Evolutionary conservation across 2,113 vertebrate species (phyloP).

Genomic region (Rhinoderma darwinii): DNA sequence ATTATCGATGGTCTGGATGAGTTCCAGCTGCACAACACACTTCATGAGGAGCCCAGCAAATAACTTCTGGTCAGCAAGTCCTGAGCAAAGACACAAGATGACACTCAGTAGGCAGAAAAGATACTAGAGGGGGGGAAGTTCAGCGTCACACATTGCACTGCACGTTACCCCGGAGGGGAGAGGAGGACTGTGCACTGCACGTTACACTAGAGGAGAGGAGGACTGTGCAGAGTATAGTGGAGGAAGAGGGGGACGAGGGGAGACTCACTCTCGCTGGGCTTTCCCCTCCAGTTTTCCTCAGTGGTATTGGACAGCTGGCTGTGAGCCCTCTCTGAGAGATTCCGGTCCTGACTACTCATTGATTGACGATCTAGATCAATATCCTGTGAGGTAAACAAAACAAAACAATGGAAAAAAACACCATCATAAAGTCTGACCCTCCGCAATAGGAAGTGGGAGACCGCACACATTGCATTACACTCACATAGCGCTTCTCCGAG

Average conservation of each 20-base stretch:
- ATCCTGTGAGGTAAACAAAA: conserved; percentile 74
- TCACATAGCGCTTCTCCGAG: conserved; percentile 88
- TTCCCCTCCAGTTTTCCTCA: conserved; percentile 93
- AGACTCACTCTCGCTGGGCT: conserved; percentile 79
- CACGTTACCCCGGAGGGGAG: not conserved
- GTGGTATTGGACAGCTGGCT: conserved; percentile 93
- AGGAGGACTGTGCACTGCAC: not conserved
- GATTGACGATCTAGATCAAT: conserved; percentile 91
- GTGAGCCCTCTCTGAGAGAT: conserved; percentile 91
- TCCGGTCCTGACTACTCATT: conserved; percentile 91
- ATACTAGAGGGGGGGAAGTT: not conserved
- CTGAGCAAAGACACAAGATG: conserved; percentile 1
- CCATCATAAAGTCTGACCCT: not conserved
- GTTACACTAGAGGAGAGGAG: not conserved
- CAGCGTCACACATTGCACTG: too few relatives aligned
- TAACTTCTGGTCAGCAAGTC: conserved; percentile 85
- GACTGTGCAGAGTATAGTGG: too few relatives aligned
- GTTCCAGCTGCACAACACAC: conserved; percentile 94
- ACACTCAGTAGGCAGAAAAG: not conserved
- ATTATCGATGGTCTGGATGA: conserved; percentile 97
- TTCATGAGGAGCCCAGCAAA: conserved; percentile 96
- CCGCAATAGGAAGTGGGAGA: too few relatives aligned
- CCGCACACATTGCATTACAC: conserved; percentile 49
- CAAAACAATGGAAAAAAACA: not conserved
- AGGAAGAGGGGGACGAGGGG: not conserved